Base-by-base conservation (phyloP, 2,888 invertebrate genomes). In the Diarsia rubi region DNA sequence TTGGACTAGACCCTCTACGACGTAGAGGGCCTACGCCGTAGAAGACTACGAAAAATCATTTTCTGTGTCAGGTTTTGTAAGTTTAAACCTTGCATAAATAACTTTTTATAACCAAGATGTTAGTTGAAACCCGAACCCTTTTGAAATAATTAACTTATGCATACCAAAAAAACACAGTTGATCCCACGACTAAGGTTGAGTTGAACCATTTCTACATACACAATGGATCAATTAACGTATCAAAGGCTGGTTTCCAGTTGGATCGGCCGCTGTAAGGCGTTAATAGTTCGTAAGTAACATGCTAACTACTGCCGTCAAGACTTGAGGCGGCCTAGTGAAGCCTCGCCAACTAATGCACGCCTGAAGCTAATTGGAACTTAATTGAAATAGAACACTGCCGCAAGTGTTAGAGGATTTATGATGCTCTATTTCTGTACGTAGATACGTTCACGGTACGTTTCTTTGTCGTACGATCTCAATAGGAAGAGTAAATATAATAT, bases 221-320 rank as follows among this genome's bases (percentile, higher is more conserved):
- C 83, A 89, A 86, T 83, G 73, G 78, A 78, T 80, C 84, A 89
- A 89, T 90, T 91, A 90, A 83, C 79, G 77, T 86, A 89, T 90
- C 88, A 88, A 78, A 84, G 69, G 79, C 79, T 69, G 75, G 80
- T 85, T 82, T 80, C 71, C 81, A 86, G 85, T 83, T 80, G 85
- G 80, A 79, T 84, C 79, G 81, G 78, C 79, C 69, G 57, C 75
- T 75, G 62, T 65, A 67, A 67, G 82, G 75, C 75, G 81, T 80
- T 93, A 95, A 95, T 95, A 93, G 95, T 92, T 92, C 91, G 95
- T 93, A 90, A 95, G 92, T 94, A 94, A 95, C 91, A 90, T 90
- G 93, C 89, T 95, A 95, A 95, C 90, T 88, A 88, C 82, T 72
- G 86, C 91, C 88, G 91, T 92, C 94, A 89, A 72, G 79, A 73